Percentiles rank a stretch among this genome's conserved stretches.
phyloP scores from a whole-genome alignment of 2,797 vertebrate species.

The Danio choprae region DNA sequence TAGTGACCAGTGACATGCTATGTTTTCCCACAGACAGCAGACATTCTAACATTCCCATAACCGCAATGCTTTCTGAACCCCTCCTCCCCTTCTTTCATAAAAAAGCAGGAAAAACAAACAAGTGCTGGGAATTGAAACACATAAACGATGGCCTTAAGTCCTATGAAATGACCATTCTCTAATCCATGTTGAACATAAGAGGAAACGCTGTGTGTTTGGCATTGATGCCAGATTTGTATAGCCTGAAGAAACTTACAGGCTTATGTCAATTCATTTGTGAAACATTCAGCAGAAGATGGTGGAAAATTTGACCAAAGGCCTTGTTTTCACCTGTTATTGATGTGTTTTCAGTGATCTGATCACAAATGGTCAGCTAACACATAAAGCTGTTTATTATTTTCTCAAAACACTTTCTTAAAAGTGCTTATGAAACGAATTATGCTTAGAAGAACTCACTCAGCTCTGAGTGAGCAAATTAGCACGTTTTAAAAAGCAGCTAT shows the following conservation, averaged over 20 bases:
- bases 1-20: constrained; percentile 65
- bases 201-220: constrained; percentile 7
- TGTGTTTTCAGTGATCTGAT: too few relatives aligned
- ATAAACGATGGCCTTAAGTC: constrained; percentile 35
- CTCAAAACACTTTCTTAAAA: too few relatives aligned
- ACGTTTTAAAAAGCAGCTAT: too few relatives aligned
- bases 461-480: too few relatives aligned
- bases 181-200: constrained; percentile 12
- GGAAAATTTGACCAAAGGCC: not conserved
- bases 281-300: not conserved
- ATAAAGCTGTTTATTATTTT: too few relatives aligned
- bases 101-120: constrained; percentile 69
- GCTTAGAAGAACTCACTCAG: too few relatives aligned
- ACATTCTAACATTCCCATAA: constrained; percentile 75
- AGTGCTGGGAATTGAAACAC: constrained; percentile 68
- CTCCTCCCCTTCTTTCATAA: constrained; percentile 66
- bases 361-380: too few relatives aligned
- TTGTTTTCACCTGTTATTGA: not conserved
- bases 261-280: not conserved
- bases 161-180: constrained; percentile 7
- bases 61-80: constrained; percentile 69
- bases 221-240: constrained; percentile 1
- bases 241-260: not conserved
- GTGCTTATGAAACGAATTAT: too few relatives aligned
- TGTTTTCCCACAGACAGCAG: constrained; percentile 78